These are phyloP conservation scores for Picus viridis DNA, from an alignment of 2,797 vertebrate genomes.

Conservation along the genomic window DNA sequence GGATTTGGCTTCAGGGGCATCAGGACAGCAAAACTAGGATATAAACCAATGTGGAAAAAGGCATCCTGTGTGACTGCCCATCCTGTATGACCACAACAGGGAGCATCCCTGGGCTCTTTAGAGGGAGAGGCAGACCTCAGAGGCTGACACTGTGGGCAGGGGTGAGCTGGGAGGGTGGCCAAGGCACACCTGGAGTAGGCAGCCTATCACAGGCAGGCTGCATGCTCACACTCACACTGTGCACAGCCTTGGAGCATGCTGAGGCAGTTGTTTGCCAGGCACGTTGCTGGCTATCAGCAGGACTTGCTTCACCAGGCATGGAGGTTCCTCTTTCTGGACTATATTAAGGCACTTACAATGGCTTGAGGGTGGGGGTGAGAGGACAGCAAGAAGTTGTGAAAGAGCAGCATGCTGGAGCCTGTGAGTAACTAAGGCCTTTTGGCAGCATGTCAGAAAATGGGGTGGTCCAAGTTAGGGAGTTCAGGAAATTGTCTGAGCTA, in stretches of 20 bases:
- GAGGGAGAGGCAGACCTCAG: background rate
- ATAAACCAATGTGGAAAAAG: background rate
- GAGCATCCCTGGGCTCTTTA: background rate
- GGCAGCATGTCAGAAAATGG: slow-evolving; percentile 73
- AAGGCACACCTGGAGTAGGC: background rate
- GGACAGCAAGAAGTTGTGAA: slow-evolving; percentile 58
- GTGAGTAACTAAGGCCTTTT: slow-evolving; percentile 54
- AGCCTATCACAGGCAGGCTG: rapidly evolving
- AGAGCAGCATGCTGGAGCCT: slow-evolving; percentile 23
- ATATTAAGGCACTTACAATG: background rate
- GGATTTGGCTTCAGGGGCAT: background rate
- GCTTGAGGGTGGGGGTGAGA: slow-evolving; percentile 17
- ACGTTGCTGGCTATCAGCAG: background rate
- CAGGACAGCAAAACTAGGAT: background rate
- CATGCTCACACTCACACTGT: rapidly evolving
- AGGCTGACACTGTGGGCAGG: background rate
- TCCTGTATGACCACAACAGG: rapidly evolving
- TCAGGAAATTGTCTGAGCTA: slow-evolving; percentile 81
- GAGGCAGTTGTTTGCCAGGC: background rate
- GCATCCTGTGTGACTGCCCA: rapidly evolving
- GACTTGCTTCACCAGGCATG: slow-evolving; percentile 9
- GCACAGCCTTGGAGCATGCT: rapidly evolving
- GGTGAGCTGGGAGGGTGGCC: background rate
- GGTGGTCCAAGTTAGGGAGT: slow-evolving; percentile 77
- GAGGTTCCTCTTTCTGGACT: slow-evolving; percentile 58